Conservation (phyloP, 1,140 invertebrate genomes). For the Drosophila nasuta region DNA sequence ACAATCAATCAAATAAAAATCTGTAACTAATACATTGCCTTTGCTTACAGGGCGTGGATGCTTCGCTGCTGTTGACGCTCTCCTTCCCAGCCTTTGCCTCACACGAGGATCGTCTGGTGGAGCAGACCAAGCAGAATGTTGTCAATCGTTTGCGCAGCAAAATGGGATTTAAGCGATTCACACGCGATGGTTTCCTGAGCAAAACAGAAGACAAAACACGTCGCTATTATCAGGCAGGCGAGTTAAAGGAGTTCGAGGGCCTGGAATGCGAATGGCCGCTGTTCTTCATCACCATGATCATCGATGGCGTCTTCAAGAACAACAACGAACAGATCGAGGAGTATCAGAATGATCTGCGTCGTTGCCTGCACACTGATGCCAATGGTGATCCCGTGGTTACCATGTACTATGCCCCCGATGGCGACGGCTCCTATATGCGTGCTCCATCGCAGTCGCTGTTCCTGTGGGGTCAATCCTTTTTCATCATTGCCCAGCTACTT, state of each 20-base stretch:
- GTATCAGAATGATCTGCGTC: slow-evolving; percentile 94
- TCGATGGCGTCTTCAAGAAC: slow-evolving; percentile 96
- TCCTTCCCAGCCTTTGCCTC: slow-evolving; percentile 99
- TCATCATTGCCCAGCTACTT: slow-evolving; percentile 96
- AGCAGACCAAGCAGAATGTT: slow-evolving; percentile 95
- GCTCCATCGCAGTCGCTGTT: slow-evolving; percentile 85
- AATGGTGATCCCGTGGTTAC: slow-evolving; percentile 93
- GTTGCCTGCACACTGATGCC: slow-evolving; percentile 90
- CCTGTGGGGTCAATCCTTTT: slow-evolving; percentile 97
- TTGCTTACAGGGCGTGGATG: slow-evolving; percentile 91
- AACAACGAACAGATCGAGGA: slow-evolving; percentile 96
- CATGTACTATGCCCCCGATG: slow-evolving; percentile 95
- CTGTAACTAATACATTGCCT: not conserved
- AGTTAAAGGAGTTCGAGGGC: slow-evolving; percentile 96
- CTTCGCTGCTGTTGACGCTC: slow-evolving; percentile 94
- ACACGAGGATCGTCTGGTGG: slow-evolving; percentile 95
- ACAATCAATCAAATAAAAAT: not conserved
- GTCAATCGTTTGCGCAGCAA: slow-evolving; percentile 93
- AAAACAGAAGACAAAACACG: slow-evolving; percentile 92
- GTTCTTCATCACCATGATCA: slow-evolving; percentile 97
- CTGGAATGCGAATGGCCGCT: slow-evolving; percentile 99
- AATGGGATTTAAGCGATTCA: slow-evolving; percentile 97
- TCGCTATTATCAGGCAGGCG: slow-evolving; percentile 87
- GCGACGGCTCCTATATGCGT: slow-evolving; percentile 85
- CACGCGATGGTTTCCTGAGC: slow-evolving; percentile 97